Evolutionary conservation across 2,888 invertebrate species (phyloP).

Genomic region (Heterodera filipjevi): DNA sequence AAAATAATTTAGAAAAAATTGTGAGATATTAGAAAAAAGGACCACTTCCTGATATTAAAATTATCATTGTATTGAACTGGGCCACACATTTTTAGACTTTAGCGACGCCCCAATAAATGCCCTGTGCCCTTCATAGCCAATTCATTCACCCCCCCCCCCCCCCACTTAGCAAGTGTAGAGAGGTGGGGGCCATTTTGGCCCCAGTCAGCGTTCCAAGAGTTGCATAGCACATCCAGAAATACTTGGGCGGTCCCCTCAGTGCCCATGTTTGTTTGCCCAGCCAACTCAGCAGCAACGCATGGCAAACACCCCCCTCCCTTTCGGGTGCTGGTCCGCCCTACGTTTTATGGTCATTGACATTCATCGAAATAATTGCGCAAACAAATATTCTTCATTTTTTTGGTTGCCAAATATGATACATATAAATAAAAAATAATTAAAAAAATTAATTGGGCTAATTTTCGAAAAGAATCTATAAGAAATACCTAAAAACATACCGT

Average conservation of each 20-base stretch:
- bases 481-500: neutral
- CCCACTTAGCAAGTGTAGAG: conserved; percentile 75
- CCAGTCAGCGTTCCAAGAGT: conserved; percentile 28
- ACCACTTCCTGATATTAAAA: too few relatives aligned
- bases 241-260: neutral
- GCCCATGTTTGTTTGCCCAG: conserved; percentile 24
- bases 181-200: conserved; percentile 17
- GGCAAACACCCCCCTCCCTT: conserved; percentile 19
- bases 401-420: too few relatives aligned
- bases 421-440: neutral
- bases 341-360: too few relatives aligned
- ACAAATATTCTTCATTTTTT: too few relatives aligned
- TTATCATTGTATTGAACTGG: too few relatives aligned
- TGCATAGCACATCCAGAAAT: conserved; percentile 25
- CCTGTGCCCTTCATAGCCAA: conserved; percentile 68
- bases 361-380: too few relatives aligned
- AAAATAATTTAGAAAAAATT: too few relatives aligned
- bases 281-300: conserved; percentile 26
- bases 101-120: conserved; percentile 17
- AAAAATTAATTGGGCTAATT: neutral
- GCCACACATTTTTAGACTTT: neutral
- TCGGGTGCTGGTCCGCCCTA: neutral
- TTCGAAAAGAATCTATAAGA: too few relatives aligned
- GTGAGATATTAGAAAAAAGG: too few relatives aligned
- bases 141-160: conserved; percentile 75